phyloP scores from a whole-genome alignment of 1,140 invertebrate species.

The Drosophila pandora region DNA sequence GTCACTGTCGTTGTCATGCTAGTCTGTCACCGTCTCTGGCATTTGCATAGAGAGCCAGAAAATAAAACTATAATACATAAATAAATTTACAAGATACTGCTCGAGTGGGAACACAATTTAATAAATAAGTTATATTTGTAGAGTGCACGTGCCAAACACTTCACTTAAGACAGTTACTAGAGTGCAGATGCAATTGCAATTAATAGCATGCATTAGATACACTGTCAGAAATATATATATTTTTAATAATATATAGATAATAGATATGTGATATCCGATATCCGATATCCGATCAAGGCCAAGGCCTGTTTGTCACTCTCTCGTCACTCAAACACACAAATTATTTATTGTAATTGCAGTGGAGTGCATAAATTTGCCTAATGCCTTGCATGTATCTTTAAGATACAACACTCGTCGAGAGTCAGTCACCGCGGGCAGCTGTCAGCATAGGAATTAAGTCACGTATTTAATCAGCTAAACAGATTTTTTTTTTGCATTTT shows the following conservation, averaged over 20 bases:
- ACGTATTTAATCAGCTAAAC: slow-evolving; percentile 81
- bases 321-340: slow-evolving; percentile 15
- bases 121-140: slow-evolving; percentile 44
- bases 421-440: slow-evolving; percentile 26
- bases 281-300: slow-evolving; percentile 20
- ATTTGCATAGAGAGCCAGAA: slow-evolving; percentile 42
- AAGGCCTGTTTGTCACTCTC: slow-evolving; percentile 3
- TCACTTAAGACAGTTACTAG: slow-evolving; percentile 19
- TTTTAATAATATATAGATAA: too few species aligned
- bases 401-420: slow-evolving; percentile 26
- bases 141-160: slow-evolving; percentile 35
- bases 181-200: slow-evolving; percentile 45
- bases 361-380: slow-evolving; percentile 42
- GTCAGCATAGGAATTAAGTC: slow-evolving; percentile 75
- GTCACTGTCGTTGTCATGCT: slow-evolving; percentile 62
- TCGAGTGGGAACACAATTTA: slow-evolving; percentile 29
- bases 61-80: slow-evolving; percentile 40
- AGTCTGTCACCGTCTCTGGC: slow-evolving; percentile 54
- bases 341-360: slow-evolving; percentile 41
- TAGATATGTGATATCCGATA: slow-evolving; percentile 4
- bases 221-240: slow-evolving; percentile 17
- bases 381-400: slow-evolving; percentile 32
- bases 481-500: slow-evolving; percentile 29
- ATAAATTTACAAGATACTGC: slow-evolving; percentile 14
- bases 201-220: slow-evolving; percentile 39